Percentiles rank a stretch among this genome's conserved stretches.
Conservation (phyloP, 2,113 vertebrate species). For the Marmota flaviventris region DNA sequence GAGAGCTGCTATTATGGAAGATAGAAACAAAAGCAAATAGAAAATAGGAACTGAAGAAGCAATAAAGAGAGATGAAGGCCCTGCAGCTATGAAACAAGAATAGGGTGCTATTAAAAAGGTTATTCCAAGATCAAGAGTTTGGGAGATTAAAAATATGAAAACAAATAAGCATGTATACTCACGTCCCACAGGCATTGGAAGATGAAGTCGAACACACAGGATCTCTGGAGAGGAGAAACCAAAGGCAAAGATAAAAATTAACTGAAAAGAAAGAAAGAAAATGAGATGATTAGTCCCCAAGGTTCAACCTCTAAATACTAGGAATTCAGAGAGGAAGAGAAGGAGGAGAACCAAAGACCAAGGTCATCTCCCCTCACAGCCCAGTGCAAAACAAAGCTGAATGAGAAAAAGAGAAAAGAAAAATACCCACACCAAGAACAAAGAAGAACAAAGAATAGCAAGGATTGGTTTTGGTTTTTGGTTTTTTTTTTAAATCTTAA, state of each 20-base stretch:
- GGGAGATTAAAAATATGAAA: neutral
- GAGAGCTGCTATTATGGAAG: neutral
- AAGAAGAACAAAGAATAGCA: no score
- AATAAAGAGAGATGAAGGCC: neutral
- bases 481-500: neutral
- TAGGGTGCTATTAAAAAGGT: neutral
- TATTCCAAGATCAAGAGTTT: neutral
- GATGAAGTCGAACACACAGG: neutral
- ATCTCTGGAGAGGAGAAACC: neutral
- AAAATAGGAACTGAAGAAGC: neutral
- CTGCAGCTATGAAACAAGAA: neutral
- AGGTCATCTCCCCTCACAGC: neutral
- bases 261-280: neutral
- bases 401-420: neutral
- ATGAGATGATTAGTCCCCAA: neutral
- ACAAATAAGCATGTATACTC: rapidly evolving
- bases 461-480: no score
- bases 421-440: no score
- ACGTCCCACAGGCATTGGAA: neutral
- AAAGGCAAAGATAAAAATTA: neutral
- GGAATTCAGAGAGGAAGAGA: neutral
- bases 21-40: neutral
- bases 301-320: neutral
- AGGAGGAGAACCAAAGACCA: neutral
- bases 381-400: neutral